Conservation (phyloP, 2,888 invertebrate genomes). For the Pammene aurita region DNA sequence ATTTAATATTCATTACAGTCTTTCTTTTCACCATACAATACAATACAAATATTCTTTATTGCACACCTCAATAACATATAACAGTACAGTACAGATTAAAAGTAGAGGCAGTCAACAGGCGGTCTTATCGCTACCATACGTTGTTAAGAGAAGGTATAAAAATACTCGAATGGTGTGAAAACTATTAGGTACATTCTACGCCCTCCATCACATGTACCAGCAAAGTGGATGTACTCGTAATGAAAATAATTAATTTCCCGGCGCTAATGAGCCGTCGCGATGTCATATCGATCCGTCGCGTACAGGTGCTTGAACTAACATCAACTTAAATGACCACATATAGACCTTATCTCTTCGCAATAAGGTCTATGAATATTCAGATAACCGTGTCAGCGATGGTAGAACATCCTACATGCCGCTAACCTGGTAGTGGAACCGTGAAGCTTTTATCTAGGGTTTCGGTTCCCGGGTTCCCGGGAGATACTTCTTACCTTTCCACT, state of each 20-base stretch:
- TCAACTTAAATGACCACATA: background rate
- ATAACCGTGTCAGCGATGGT: background rate
- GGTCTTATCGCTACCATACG: no score
- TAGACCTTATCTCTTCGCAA: background rate
- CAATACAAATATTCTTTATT: no score
- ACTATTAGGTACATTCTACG: conserved; percentile 8
- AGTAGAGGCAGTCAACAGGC: no score
- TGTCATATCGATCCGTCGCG: conserved; percentile 47
- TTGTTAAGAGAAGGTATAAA: no score
- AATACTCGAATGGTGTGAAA: no score
- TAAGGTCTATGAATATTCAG: background rate
- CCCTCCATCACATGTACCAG: conserved; percentile 25
- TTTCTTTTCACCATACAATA: no score
- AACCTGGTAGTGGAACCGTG: conserved; percentile 24
- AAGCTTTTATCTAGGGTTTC: conserved; percentile 36
- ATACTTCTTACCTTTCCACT: no score
- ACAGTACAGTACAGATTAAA: no score
- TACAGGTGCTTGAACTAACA: conserved; percentile 5
- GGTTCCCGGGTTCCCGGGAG: no score
- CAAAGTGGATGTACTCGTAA: conserved; percentile 44
- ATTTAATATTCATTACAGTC: no score
- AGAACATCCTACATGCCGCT: background rate
- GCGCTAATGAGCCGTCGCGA: conserved; percentile 52
- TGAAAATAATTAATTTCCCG: conserved; percentile 54
- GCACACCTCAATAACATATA: no score